Conservation (phyloP, 2,113 vertebrate species). For the Eublepharis macularius region DNA sequence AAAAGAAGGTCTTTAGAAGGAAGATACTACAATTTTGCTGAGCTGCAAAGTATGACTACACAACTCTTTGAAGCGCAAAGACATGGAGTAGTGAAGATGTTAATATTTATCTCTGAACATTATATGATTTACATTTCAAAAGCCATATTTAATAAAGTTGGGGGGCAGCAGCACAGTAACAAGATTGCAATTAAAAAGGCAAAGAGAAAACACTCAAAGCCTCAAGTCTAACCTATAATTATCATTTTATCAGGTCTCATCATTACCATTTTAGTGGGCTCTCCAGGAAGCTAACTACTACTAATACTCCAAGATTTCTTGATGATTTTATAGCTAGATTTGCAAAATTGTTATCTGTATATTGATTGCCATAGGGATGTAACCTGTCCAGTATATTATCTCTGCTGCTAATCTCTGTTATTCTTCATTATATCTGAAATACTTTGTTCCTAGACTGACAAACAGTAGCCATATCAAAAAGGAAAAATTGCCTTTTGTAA, state of each 20-base stretch:
- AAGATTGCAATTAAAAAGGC: constrained; percentile 63
- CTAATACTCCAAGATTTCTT: no score
- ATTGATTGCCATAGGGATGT: no score
- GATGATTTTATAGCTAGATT: no score
- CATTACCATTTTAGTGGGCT: constrained; percentile 53
- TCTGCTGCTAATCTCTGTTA: no score
- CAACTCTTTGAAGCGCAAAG: constrained; percentile 75
- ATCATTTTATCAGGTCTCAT: constrained; percentile 42
- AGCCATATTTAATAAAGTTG: constrained; percentile 67
- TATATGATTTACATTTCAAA: constrained; percentile 68
- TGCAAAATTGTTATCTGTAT: no score
- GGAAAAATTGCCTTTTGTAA: neutral
- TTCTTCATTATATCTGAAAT: neutral
- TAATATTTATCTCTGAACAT: constrained; percentile 59
- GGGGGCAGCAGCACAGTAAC: constrained; percentile 69
- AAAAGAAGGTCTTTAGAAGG: constrained; percentile 65
- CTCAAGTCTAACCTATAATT: constrained; percentile 52
- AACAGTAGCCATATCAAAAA: neutral
- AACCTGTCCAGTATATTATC: no score
- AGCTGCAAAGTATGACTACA: constrained; percentile 76
- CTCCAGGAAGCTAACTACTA: neutral
- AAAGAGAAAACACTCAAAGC: constrained; percentile 63
- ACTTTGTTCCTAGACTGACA: neutral
- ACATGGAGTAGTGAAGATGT: constrained; percentile 65
- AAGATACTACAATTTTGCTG: constrained; percentile 73